phyloP scores from a whole-genome alignment of 1,140 invertebrate genomes.

The Calycopis cecrops region DNA sequence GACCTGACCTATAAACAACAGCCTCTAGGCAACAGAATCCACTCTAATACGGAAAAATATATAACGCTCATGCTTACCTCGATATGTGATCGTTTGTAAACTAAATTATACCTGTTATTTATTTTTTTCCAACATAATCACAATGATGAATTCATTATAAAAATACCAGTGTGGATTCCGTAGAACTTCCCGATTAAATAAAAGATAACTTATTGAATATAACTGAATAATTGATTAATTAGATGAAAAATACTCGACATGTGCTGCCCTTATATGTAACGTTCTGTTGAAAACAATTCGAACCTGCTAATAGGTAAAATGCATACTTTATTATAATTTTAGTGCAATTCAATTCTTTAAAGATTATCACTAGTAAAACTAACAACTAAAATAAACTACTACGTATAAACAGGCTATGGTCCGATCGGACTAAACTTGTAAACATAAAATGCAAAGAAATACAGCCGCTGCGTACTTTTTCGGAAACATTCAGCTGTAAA shows the following conservation, averaged over 20 bases:
- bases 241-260: slow-evolving; percentile 1
- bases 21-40: background rate
- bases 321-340: too few species aligned
- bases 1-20: too few species aligned
- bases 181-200: slow-evolving; percentile 6
- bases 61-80: background rate
- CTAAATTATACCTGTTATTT: background rate
- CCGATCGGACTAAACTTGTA: too few species aligned
- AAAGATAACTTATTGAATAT: background rate
- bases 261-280: background rate
- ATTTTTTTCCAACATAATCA: slow-evolving; percentile 3
- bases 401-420: too few species aligned
- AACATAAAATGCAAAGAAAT: too few species aligned
- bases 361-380: too few species aligned
- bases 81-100: background rate
- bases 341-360: too few species aligned
- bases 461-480: too few species aligned
- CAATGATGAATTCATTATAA: slow-evolving; percentile 7
- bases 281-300: slow-evolving; percentile 1
- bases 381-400: too few species aligned
- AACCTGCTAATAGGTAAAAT: background rate
- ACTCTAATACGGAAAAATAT: slow-evolving; percentile 2
- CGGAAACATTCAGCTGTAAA: too few species aligned
- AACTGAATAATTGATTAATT: slow-evolving; percentile 2
- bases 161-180: background rate